These are phyloP conservation scores for Patella vulgata DNA, from an alignment of 1,140 invertebrate genomes.

Conservation along the genomic window DNA sequence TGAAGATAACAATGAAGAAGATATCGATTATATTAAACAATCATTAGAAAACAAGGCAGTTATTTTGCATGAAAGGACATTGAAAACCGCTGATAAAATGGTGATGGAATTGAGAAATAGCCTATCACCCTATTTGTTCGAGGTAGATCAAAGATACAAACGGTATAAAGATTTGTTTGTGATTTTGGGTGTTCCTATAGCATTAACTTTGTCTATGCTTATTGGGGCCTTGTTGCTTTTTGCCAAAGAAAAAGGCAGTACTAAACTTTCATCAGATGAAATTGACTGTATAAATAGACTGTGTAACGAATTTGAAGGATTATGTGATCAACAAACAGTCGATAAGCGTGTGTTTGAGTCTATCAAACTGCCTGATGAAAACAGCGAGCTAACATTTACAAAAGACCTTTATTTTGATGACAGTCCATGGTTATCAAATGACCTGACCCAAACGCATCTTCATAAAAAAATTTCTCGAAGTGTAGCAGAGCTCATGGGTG, in stretches of 20 bases:
- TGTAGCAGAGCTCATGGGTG: slow-evolving; percentile 30
- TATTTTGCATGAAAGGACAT: too few relatives aligned
- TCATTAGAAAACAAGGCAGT: too few relatives aligned
- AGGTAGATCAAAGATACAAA: too few relatives aligned
- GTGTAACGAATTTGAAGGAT: background rate
- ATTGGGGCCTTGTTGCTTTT: slow-evolving; percentile 10
- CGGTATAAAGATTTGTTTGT: too few relatives aligned
- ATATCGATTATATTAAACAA: too few relatives aligned
- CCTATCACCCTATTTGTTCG: too few relatives aligned
- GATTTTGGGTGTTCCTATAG: too few relatives aligned
- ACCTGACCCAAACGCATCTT: slow-evolving; percentile 23
- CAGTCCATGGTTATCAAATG: slow-evolving; percentile 15
- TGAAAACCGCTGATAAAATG: too few relatives aligned
- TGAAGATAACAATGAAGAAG: too few relatives aligned
- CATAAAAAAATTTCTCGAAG: slow-evolving; percentile 32
- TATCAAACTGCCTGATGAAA: slow-evolving; percentile 5
- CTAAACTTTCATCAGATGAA: background rate
- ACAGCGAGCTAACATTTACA: slow-evolving; percentile 29
- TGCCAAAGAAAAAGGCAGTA: background rate
- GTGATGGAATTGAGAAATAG: too few relatives aligned
- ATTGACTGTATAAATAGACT: background rate
- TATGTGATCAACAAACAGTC: background rate
- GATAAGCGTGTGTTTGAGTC: slow-evolving; percentile 16
- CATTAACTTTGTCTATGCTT: slow-evolving; percentile 11
- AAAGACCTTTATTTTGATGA: too few relatives aligned